Percentiles rank a stretch among this genome's conserved stretches.
Conservation (phyloP, 2,113 vertebrate genomes). For the Salvator merianae region DNA sequence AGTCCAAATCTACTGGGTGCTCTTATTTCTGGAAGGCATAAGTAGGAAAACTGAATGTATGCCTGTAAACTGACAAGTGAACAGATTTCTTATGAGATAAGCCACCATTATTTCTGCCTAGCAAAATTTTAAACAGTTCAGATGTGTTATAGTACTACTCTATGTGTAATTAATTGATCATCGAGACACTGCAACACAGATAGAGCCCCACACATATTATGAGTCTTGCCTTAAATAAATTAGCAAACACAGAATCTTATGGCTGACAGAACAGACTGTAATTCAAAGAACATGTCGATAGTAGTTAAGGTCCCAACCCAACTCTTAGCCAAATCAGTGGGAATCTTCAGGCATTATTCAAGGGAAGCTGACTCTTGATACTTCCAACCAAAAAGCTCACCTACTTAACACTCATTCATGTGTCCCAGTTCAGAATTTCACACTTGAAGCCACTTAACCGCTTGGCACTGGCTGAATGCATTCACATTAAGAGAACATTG, state of each 20-base stretch:
- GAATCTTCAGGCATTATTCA: constrained; percentile 9
- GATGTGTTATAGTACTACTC: background rate
- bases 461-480: constrained; percentile 58
- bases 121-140: background rate
- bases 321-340: constrained; percentile 14
- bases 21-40: too few relatives aligned
- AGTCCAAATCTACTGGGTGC: too few relatives aligned
- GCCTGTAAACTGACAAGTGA: background rate
- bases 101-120: background rate
- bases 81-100: background rate
- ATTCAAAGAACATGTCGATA: background rate
- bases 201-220: background rate
- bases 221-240: constrained; percentile 25
- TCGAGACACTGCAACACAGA: background rate
- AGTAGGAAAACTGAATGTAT: background rate
- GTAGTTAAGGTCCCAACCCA: background rate
- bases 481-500: constrained; percentile 65
- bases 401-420: constrained; percentile 30
- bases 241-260: background rate
- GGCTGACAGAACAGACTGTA: background rate
- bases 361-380: constrained; percentile 16
- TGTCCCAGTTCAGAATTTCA: constrained; percentile 44
- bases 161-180: background rate
- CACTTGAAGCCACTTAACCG: constrained; percentile 57
- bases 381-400: constrained; percentile 22